These are phyloP conservation scores for Epinephelus lanceolatus DNA, from an alignment of 2,113 vertebrate genomes.

Conservation along the genomic window DNA sequence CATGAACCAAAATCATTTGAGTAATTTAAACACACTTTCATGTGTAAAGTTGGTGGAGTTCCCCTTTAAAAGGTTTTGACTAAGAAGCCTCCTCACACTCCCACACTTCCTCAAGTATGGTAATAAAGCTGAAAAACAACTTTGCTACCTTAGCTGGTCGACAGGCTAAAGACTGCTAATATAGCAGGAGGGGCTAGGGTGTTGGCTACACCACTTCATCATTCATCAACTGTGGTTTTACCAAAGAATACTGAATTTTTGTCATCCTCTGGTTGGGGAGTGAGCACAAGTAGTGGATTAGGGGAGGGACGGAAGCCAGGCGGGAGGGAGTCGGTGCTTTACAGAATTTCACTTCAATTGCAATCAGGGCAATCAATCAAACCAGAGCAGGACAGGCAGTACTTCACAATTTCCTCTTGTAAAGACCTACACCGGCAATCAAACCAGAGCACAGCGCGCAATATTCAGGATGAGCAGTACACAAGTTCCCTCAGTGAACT, in stretches of 20 bases:
- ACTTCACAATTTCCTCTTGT: slow-evolving; percentile 44
- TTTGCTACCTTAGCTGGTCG: not conserved
- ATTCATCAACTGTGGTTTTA: not conserved
- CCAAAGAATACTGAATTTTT: not conserved
- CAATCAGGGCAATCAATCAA: slow-evolving; percentile 62
- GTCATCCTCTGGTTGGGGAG: not conserved
- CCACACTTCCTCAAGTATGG: not conserved
- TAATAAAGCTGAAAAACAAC: not conserved
- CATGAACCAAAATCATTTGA: too few relatives aligned
- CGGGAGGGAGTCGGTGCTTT: not conserved
- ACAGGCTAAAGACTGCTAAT: not conserved
- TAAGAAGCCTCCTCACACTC: not conserved
- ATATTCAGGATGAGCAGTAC: slow-evolving; percentile 39
- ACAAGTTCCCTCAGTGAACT: slow-evolving; percentile 27
- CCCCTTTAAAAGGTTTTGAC: not conserved
- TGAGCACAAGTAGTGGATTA: slow-evolving; percentile 9
- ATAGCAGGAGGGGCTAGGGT: too few relatives aligned
- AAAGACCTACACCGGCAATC: slow-evolving; percentile 48
- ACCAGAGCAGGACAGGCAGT: slow-evolving; percentile 24
- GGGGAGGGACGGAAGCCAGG: not conserved
- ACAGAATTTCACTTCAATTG: slow-evolving; percentile 36
- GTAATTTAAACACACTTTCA: too few relatives aligned
- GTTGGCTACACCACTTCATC: not conserved
- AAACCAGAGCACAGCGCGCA: slow-evolving; percentile 35
- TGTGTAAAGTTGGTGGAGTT: not conserved